Conservation (phyloP, 2,113 vertebrate species). For the Toxotes chatareus region DNA sequence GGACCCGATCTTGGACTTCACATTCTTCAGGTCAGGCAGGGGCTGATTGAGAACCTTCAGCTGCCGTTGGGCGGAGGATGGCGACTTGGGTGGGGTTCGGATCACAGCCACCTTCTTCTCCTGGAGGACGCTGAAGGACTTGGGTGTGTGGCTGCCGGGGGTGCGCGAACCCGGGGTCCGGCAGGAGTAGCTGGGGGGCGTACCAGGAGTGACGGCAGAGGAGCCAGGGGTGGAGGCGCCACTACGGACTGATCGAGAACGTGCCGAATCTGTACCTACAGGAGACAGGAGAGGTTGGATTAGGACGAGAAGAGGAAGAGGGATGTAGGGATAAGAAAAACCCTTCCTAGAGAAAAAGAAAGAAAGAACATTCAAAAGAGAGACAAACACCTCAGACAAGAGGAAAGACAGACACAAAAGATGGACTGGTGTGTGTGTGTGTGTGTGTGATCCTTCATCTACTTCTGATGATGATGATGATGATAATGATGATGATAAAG, state of each 20-base stretch:
- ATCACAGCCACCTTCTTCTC: slow-evolving; percentile 98
- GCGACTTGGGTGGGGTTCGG: slow-evolving; percentile 95
- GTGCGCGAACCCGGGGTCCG: slow-evolving; percentile 95
- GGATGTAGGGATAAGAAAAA: neutral
- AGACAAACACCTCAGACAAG: neutral
- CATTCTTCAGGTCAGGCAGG: slow-evolving; percentile 93
- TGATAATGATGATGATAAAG: slow-evolving; percentile 12
- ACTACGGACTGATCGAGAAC: slow-evolving; percentile 92
- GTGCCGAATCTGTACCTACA: slow-evolving; percentile 91
- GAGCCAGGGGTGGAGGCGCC: slow-evolving; percentile 94
- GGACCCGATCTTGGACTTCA: slow-evolving; percentile 96
- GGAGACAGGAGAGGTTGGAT: neutral
- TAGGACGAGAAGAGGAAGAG: neutral
- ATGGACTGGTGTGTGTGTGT: neutral
- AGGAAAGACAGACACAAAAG: neutral
- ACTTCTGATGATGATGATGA: slow-evolving; percentile 18
- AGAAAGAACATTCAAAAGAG: neutral
- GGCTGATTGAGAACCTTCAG: slow-evolving; percentile 94
- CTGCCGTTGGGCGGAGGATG: slow-evolving; percentile 91
- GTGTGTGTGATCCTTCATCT: slow-evolving; percentile 6
- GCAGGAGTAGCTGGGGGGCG: slow-evolving; percentile 93
- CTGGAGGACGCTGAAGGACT: slow-evolving; percentile 91
- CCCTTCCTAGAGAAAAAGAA: neutral
- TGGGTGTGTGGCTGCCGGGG: slow-evolving; percentile 93
- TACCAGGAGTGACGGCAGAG: slow-evolving; percentile 93